Evolutionary conservation across 2,797 vertebrate genomes (phyloP), one percentile per base, ranked within the genome.

Genomic region (Tenualosa thibaudeaui): DNA sequence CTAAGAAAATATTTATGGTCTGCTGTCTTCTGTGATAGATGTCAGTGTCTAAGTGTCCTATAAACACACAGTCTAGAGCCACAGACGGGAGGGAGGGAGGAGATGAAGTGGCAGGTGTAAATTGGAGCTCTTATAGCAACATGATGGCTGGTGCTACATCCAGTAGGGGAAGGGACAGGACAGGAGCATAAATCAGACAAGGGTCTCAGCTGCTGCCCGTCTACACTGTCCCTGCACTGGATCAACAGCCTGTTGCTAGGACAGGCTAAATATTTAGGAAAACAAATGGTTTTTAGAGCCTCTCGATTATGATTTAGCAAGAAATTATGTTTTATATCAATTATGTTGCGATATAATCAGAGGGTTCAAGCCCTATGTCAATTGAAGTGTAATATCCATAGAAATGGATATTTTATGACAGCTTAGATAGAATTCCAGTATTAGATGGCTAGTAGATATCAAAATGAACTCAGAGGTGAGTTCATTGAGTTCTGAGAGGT

Each of bases 1-100:
- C 58, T 24, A n/a, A n/a, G n/a, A 10, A 24, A 62, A 62, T 62
- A 62, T 62, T 62, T 62, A 62, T 62, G 58, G 58, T 62, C 22
- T 82, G 58, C 26, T 56, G 51, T 62, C 54, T 53, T 49, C n/a
- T 37, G 51, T 82, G 81, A 82, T 82, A 53, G 49, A 54, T 82
- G 81, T 17, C 81, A 31, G 54, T 24, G 51, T 82, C 53, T 26
- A 54, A 82, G 53, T 40, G 31, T 54, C 81, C 58, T 82, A 82
- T 50, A 84, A 53, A 84, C 49, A 24, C 58, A 24, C n/a, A 24
- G 58, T 24, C n/a, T 62, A 62, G 22, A 62, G 22, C n/a, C 58
- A 8, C 58, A 2, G 58, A 24, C 58, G 9, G 58, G n/a, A 71
- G 65, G 46, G 17, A 24, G 71, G 31, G 62, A 15, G 65, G 62